phyloP scores from a whole-genome alignment of 2,888 invertebrate species.

The Brachyopa scutellaris region DNA sequence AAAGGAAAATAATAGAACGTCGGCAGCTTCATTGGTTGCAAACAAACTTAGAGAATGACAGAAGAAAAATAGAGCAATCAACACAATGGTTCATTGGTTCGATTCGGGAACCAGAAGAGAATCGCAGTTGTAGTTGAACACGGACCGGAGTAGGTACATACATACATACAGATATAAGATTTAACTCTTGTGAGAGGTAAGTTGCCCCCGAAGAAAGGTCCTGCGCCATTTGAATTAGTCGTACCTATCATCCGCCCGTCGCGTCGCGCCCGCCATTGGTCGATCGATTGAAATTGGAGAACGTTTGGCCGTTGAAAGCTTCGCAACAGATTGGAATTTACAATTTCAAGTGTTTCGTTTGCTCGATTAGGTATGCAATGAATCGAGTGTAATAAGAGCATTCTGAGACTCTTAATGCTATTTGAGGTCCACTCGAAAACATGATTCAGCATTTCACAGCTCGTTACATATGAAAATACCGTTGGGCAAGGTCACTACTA shows the following conservation, averaged over 20 bases:
- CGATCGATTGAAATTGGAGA: too few relatives aligned
- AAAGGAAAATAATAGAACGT: background rate
- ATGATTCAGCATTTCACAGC: too few relatives aligned
- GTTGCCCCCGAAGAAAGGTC: background rate
- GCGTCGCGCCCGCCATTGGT: too few relatives aligned
- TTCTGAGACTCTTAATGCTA: too few relatives aligned
- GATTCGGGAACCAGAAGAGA: background rate
- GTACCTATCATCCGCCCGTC: too few relatives aligned
- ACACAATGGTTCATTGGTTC: constrained; percentile 52
- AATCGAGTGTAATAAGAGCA: background rate
- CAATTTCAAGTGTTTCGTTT: constrained; percentile 29
- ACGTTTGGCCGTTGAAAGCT: too few relatives aligned
- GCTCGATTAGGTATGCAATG: constrained; percentile 21
- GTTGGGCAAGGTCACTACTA: too few relatives aligned
- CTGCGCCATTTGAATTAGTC: constrained; percentile 10
- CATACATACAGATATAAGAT: too few relatives aligned
- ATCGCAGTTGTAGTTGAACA: too few relatives aligned
- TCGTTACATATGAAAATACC: too few relatives aligned
- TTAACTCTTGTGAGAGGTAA: background rate
- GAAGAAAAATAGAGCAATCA: constrained; percentile 46
- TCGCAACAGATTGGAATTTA: background rate
- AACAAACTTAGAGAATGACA: constrained; percentile 6
- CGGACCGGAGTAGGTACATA: too few relatives aligned
- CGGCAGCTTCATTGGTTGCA: constrained; percentile 8
- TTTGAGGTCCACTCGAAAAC: too few relatives aligned